phyloP scores from a whole-genome alignment of 2,888 invertebrate genomes.

The Melieria picta region DNA sequence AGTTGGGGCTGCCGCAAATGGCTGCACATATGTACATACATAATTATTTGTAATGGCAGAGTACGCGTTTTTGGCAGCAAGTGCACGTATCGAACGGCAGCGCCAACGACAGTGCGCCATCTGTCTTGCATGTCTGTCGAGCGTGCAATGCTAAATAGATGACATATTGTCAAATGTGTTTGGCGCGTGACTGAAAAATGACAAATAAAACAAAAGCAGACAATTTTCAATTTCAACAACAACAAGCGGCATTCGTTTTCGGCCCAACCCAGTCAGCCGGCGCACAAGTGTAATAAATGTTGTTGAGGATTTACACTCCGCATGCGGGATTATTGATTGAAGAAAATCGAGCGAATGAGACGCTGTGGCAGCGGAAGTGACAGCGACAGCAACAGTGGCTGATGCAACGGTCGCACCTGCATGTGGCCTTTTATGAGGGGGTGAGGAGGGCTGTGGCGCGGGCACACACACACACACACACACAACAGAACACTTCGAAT shows the following conservation, averaged over 20 bases:
- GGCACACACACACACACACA: too few species aligned
- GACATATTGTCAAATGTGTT: constrained; percentile 56
- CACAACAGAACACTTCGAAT: neutral
- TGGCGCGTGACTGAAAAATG: constrained; percentile 50
- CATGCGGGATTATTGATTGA: constrained; percentile 50
- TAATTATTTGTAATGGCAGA: neutral
- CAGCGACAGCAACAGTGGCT: constrained; percentile 3
- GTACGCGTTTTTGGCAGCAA: neutral
- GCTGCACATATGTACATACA: neutral
- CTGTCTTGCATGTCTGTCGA: constrained; percentile 34
- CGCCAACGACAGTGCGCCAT: constrained; percentile 30
- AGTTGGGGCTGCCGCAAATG: too few species aligned
- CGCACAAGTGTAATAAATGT: constrained; percentile 10
- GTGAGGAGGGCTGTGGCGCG: neutral
- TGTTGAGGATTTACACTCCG: constrained; percentile 32
- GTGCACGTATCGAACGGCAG: constrained; percentile 28
- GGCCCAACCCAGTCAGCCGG: too few species aligned
- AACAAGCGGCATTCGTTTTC: neutral
- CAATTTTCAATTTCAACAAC: neutral
- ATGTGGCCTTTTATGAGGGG: neutral
- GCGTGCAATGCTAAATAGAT: constrained; percentile 49
- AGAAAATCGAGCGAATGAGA: constrained; percentile 21
- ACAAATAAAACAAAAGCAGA: constrained; percentile 7
- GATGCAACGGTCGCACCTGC: constrained; percentile 10
- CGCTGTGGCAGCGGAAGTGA: neutral